Evolutionary conservation across 2,888 invertebrate species (phyloP).

Genomic region (Chalcis sispes): DNA sequence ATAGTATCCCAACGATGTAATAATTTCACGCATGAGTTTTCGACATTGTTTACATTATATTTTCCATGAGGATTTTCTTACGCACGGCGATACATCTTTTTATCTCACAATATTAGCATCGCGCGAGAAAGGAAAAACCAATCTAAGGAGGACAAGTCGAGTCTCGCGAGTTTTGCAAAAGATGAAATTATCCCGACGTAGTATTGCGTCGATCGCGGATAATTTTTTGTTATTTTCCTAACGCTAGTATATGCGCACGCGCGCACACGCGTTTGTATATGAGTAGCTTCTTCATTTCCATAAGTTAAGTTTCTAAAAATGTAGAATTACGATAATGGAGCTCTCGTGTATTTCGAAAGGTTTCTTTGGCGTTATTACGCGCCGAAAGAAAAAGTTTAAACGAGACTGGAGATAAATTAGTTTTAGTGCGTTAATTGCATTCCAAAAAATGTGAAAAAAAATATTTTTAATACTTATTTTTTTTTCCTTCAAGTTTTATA

Average conservation of each 20-base stretch:
- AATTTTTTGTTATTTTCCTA: neutral
- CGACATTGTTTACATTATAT: no score
- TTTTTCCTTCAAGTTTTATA: no score
- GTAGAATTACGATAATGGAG: conserved; percentile 37
- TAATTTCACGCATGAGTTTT: no score
- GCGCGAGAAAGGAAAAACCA: neutral
- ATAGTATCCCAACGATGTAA: no score
- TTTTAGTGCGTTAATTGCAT: no score
- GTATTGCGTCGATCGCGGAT: neutral
- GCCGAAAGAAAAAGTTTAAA: neutral
- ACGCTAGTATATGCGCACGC: no score
- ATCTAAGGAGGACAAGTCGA: neutral
- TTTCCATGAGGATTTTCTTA: neutral
- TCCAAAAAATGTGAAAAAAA: no score
- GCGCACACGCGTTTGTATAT: no score
- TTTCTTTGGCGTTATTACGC: neutral
- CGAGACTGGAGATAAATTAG: no score
- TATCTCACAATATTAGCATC: neutral
- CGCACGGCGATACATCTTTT: neutral
- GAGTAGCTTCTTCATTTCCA: neutral
- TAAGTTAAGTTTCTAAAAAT: conserved; percentile 24
- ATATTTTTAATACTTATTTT: no score
- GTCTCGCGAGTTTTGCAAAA: neutral
- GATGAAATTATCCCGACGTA: neutral
- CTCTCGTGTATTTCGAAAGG: conserved; percentile 7